Evolutionary conservation across 2,888 invertebrate species (phyloP).

Genomic region (Brenthis daphne): DNA sequence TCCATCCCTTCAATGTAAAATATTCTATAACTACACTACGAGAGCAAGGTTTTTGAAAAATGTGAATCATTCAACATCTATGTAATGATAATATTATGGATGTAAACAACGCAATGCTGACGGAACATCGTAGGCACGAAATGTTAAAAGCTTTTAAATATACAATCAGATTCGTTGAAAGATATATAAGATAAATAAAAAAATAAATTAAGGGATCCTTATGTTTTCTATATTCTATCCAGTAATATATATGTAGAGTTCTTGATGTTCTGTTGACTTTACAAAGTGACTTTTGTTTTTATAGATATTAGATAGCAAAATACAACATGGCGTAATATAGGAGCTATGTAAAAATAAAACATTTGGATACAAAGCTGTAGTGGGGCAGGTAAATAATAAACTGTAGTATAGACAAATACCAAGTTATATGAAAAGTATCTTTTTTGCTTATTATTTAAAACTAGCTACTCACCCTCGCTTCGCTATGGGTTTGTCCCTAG

Average conservation of each 20-base stretch:
- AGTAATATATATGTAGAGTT: slow-evolving; percentile 48
- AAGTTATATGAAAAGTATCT: too few species aligned
- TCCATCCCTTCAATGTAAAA: slow-evolving; percentile 15
- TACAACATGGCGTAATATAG: slow-evolving; percentile 44
- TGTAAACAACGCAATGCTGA: slow-evolving; percentile 29
- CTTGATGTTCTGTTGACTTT: slow-evolving; percentile 67
- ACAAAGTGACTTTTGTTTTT: slow-evolving; percentile 66
- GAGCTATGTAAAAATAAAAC: too few species aligned
- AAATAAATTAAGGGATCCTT: slow-evolving; percentile 56
- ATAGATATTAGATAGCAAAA: slow-evolving; percentile 66
- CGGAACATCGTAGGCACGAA: slow-evolving; percentile 30
- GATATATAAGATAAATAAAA: slow-evolving; percentile 53
- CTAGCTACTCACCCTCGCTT: too few species aligned
- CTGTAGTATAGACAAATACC: too few species aligned
- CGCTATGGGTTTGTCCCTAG: too few species aligned
- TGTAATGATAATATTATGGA: slow-evolving; percentile 30
- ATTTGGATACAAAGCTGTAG: too few species aligned
- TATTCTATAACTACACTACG: neutral
- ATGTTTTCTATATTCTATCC: slow-evolving; percentile 53
- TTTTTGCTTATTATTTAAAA: too few species aligned
- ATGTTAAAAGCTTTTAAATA: slow-evolving; percentile 45
- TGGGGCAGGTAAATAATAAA: too few species aligned
- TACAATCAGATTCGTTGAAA: slow-evolving; percentile 50
- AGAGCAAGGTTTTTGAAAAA: slow-evolving; percentile 18
- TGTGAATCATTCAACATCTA: slow-evolving; percentile 26